These are phyloP conservation scores for Smittia aterrima DNA, from an alignment of 2,888 invertebrate genomes.

Conservation along the genomic window DNA sequence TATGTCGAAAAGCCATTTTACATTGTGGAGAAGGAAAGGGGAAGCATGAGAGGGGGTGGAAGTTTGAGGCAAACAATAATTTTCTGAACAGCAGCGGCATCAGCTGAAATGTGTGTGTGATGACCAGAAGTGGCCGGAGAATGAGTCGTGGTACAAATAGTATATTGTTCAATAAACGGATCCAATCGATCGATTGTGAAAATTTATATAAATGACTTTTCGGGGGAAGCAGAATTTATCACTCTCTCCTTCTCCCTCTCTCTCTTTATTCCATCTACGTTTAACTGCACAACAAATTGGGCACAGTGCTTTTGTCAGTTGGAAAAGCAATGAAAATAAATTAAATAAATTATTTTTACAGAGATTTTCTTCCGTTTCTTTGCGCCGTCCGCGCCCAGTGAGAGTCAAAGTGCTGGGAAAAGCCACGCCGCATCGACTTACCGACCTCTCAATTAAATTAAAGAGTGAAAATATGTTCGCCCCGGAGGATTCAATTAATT, in stretches of 20 bases:
- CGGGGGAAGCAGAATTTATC: not conserved
- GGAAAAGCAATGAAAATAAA: constrained; percentile 11
- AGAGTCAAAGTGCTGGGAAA: not conserved
- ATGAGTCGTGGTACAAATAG: not conserved
- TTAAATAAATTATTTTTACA: not conserved
- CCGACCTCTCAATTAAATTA: not conserved
- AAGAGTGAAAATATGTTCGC: not conserved
- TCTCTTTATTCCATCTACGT: not conserved
- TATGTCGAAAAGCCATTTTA: constrained; percentile 5
- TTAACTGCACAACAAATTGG: not conserved
- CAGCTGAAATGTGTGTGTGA: not conserved
- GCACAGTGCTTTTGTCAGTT: not conserved
- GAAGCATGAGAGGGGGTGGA: not conserved
- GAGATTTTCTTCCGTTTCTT: not conserved
- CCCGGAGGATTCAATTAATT: not conserved
- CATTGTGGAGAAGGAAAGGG: not conserved
- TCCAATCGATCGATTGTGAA: constrained; percentile 14
- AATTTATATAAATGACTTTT: not conserved
- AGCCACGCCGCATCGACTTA: not conserved
- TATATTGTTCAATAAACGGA: not conserved
- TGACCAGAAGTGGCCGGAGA: not conserved
- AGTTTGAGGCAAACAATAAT: not conserved
- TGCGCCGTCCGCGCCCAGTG: not conserved
- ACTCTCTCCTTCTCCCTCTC: not conserved
- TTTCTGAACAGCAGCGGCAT: not conserved